A percentile compares a stretch with the other conserved stretches of the same genome.
Evolutionary conservation across 2,797 vertebrate species (phyloP).

Genomic region (Sebastes wilsoni): DNA sequence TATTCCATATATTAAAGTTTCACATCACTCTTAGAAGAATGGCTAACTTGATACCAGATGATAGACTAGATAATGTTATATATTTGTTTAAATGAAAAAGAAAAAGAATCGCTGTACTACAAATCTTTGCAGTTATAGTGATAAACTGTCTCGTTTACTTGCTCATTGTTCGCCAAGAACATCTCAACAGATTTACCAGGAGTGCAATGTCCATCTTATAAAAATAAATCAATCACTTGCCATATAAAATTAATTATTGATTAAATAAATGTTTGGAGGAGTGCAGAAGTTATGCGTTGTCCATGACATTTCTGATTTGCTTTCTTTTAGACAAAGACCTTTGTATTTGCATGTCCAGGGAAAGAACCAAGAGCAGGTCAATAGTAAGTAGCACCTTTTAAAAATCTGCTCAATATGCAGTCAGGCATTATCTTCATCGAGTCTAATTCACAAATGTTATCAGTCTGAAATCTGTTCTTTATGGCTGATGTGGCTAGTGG

Average conservation of each 20-base stretch:
- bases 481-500: background rate
- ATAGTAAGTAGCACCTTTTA: conserved; percentile 76
- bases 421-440: background rate
- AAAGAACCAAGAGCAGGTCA: conserved; percentile 83
- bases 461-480: background rate
- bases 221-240: background rate
- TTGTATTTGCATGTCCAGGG: conserved; percentile 86
- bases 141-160: background rate
- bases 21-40: background rate
- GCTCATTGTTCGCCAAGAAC: background rate
- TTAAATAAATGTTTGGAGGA: background rate
- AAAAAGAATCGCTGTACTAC: background rate
- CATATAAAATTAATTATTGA: fast-evolving
- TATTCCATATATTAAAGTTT: background rate
- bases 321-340: conserved; percentile 80
- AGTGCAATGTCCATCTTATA: background rate
- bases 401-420: background rate
- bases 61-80: background rate
- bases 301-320: conserved; percentile 30
- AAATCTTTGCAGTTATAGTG: background rate
- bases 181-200: background rate
- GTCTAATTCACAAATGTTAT: background rate
- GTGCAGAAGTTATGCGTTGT: background rate
- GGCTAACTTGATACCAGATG: background rate
- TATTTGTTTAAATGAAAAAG: background rate